Percentiles rank a stretch among this genome's conserved stretches.
Conservation (phyloP, 2,797 vertebrate species). For the Channa striata region DNA sequence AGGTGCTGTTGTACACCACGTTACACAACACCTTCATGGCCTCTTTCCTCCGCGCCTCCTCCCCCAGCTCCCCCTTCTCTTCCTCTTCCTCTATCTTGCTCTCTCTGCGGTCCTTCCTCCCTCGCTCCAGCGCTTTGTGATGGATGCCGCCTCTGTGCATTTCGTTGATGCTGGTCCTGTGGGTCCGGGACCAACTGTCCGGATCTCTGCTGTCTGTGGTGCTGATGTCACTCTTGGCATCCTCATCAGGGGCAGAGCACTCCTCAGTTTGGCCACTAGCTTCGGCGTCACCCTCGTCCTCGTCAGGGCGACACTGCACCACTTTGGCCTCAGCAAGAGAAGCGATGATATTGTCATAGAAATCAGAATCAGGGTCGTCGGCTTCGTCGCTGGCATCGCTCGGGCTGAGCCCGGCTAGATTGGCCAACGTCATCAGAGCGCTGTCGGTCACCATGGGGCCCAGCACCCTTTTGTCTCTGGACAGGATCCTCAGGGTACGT, state of each 20-base stretch:
- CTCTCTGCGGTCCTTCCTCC: constrained; percentile 75
- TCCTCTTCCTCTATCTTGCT: constrained; percentile 75
- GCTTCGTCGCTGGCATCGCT: constrained; percentile 35
- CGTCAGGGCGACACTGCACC: constrained; percentile 16
- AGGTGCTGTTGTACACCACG: constrained; percentile 86
- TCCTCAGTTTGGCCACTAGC: constrained; percentile 27
- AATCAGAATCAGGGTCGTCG: constrained; percentile 63
- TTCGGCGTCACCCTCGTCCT: constrained; percentile 34
- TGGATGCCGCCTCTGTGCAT: constrained; percentile 49
- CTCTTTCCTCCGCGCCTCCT: constrained; percentile 81
- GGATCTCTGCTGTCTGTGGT: constrained; percentile 45
- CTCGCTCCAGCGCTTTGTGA: constrained; percentile 67
- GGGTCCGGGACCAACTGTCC: constrained; percentile 59
- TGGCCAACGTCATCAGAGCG: constrained; percentile 76
- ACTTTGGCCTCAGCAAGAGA: constrained; percentile 68
- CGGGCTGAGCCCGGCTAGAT: constrained; percentile 73
- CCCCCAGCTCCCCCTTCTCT: constrained; percentile 67
- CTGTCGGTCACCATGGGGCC: constrained; percentile 80
- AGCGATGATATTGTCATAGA: constrained; percentile 69
- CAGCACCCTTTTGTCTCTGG: constrained; percentile 83
- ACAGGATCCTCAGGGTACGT: constrained; percentile 83
- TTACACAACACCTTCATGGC: constrained; percentile 87
- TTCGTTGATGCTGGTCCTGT: constrained; percentile 64
- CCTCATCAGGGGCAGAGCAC: constrained; percentile 24
- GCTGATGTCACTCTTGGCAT: constrained; percentile 51